Evolutionary conservation across 2,113 vertebrate species (phyloP), one percentile per base, ranked within the genome.

Genomic region (Motacilla alba): DNA sequence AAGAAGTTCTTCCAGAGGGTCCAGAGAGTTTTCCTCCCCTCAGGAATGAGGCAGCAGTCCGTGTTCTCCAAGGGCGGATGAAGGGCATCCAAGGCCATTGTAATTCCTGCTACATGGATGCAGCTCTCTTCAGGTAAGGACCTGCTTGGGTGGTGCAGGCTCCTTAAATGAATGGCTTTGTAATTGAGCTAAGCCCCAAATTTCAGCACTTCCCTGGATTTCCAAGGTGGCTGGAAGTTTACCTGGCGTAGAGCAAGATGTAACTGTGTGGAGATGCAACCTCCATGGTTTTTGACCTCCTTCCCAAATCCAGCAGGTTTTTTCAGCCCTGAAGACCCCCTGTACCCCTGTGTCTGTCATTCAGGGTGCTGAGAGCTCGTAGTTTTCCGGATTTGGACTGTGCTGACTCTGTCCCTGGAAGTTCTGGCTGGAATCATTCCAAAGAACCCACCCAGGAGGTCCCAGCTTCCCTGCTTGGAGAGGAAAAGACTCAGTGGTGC

Each of bases 61-160:
- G 30, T 21, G 67, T 98, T 52, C 95, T 99, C 81, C 85, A 68
- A 63, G 99, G 99, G 15, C 88, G 74, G 28, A 99, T 99, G 98
- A 98, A 95, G 74, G 99, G 99, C 10, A 98, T 99, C 88, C 99
- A 99, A 81, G 99, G 99, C 24, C 98, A 99, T 84, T 98, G 98
- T 37, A 99, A 99, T 97, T 99, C 99, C 91, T 99, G 99, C 96
- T 99, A 99, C 89, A 99, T 99, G 98, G 99, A 99, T 1, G 97
- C 98, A 13, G 96, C 98, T 47, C 98, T 99, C 43, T 99, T 99
- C 96, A 98, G 99, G 99, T 99, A 41, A 68, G 96, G 21, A 43
- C 22, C 44, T 35, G 15, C 59, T 53, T 27, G 63, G 20, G 30
- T 41, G 47, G 8, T 58, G 70, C 16, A 8, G 0, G 18, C 20